A percentile compares a stretch with the other conserved stretches of the same genome.
These are phyloP conservation scores for Gambusia affinis DNA, from an alignment of 2,113 vertebrate species.

Conservation along the genomic window DNA sequence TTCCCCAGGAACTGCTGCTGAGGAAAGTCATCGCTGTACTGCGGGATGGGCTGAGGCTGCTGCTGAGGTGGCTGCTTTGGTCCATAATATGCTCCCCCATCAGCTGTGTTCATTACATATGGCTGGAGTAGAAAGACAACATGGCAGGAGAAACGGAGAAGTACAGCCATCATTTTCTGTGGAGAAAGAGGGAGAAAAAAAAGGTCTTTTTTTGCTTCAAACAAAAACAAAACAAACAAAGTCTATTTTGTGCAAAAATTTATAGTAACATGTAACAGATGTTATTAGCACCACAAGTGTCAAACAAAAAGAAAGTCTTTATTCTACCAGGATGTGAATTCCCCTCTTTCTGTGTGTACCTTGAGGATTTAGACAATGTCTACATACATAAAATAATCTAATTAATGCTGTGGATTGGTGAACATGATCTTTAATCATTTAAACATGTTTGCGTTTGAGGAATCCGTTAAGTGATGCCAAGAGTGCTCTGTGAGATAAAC, in stretches of 20 bases:
- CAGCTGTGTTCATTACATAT: conserved; percentile 71
- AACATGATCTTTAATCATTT: conserved; percentile 45
- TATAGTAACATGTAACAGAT: not conserved
- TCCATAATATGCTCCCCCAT: conserved; percentile 89
- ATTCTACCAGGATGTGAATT: not conserved
- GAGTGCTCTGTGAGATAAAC: conserved; percentile 46
- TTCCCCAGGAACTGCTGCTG: conserved; percentile 88
- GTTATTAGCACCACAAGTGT: not conserved
- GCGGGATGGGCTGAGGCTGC: conserved; percentile 88
- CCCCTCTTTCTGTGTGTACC: conserved; percentile 16
- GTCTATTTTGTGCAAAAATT: not conserved
- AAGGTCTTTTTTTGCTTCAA: not conserved
- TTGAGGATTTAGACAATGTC: conserved; percentile 31
- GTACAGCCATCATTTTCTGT: conserved; percentile 71
- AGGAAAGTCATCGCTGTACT: conserved; percentile 88
- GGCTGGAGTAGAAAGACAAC: conserved; percentile 79
- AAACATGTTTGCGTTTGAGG: conserved; percentile 38
- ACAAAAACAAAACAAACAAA: too few species aligned
- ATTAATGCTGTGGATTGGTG: conserved; percentile 29
- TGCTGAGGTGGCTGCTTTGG: conserved; percentile 89
- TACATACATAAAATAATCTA: conserved; percentile 9
- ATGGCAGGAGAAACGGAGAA: conserved; percentile 68
- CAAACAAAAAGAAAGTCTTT: too few species aligned
- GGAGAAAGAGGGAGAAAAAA: conserved; percentile 5
- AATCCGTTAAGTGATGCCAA: conserved; percentile 27